Evolutionary conservation across 1,140 invertebrate genomes (phyloP).

Genomic region (Sogatella furcifera): DNA sequence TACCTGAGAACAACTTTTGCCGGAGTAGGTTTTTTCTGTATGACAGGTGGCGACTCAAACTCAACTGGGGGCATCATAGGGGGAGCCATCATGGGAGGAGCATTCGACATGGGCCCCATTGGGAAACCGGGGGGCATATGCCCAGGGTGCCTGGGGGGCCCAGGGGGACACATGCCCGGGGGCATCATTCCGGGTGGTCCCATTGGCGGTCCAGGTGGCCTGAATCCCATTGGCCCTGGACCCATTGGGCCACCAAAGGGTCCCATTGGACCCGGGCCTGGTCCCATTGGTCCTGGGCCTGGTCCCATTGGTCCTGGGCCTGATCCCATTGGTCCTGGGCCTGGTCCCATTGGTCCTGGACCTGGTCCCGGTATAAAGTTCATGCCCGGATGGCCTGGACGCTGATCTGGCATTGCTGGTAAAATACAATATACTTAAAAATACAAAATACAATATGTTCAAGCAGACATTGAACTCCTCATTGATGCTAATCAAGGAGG

Average conservation of each 20-base stretch:
- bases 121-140: neutral
- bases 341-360: conserved; percentile 6
- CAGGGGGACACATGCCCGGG: conserved; percentile 4
- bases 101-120: conserved; percentile 2
- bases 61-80: conserved; percentile 7
- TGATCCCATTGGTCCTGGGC: no score
- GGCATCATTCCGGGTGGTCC: conserved; percentile 14
- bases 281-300: neutral
- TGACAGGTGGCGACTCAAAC: neutral
- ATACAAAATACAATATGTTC: no score
- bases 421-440: no score
- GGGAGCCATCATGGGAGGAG: neutral
- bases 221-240: conserved; percentile 11
- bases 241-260: conserved; percentile 5
- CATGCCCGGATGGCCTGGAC: neutral
- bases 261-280: conserved; percentile 1
- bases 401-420: no score
- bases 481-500: no score
- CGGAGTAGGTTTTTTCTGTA: neutral
- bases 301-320: conserved; percentile 7
- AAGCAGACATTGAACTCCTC: no score
- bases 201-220: conserved; percentile 5
- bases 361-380: neutral
- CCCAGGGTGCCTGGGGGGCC: neutral
- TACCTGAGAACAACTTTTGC: neutral